Evolutionary conservation across 2,888 invertebrate species (phyloP).

Genomic region (Acheta domesticus): DNA sequence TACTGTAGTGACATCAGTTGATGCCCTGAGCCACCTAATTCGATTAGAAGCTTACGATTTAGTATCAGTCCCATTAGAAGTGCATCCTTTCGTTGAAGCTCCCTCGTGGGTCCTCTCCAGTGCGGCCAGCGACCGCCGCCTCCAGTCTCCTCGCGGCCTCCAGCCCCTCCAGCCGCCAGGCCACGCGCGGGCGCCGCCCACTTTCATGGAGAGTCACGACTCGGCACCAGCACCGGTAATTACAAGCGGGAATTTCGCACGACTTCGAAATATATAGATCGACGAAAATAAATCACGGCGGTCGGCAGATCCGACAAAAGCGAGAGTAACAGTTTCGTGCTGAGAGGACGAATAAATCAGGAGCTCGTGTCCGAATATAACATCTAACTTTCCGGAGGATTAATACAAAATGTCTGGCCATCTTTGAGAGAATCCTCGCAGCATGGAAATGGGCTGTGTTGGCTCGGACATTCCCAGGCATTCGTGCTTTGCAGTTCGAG

Average conservation of each 20-base stretch:
- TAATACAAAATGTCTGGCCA: neutral
- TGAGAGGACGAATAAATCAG: neutral
- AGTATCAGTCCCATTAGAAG: too few species aligned
- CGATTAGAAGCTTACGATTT: too few species aligned
- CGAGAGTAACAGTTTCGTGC: neutral
- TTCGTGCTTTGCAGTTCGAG: too few species aligned
- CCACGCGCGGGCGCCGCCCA: neutral
- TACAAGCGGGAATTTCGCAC: constrained; percentile 9
- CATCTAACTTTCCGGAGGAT: neutral
- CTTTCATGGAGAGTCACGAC: neutral
- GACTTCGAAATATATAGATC: constrained; percentile 10
- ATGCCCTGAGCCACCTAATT: too few species aligned
- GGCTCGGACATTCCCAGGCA: too few species aligned
- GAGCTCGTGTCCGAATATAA: neutral
- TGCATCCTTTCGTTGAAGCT: too few species aligned
- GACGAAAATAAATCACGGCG: constrained; percentile 6
- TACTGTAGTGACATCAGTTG: too few species aligned
- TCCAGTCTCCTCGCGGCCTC: too few species aligned
- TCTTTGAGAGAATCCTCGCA: too few species aligned
- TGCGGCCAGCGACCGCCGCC: neutral
- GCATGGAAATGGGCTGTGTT: too few species aligned
- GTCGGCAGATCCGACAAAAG: neutral
- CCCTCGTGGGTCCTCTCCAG: too few species aligned
- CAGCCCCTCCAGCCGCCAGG: neutral
- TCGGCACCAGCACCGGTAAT: neutral